Conservation (phyloP, 1,140 invertebrate species). For the Heliothis virescens region DNA sequence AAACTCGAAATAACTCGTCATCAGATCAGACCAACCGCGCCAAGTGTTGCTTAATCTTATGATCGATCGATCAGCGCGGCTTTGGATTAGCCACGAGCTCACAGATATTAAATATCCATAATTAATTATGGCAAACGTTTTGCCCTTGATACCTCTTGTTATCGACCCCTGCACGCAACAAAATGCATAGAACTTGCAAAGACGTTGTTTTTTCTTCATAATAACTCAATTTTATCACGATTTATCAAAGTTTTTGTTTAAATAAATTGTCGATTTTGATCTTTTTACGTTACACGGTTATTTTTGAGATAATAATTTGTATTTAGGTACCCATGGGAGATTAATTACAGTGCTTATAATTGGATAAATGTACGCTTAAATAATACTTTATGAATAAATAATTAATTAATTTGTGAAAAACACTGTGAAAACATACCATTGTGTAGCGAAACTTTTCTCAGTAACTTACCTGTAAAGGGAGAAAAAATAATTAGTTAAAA, state of each 20-base stretch:
- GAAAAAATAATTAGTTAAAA: background rate
- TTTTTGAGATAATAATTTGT: background rate
- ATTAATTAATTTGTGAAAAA: background rate
- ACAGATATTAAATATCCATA: slow-evolving; percentile 10
- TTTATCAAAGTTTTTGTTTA: background rate
- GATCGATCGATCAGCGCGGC: too few species aligned
- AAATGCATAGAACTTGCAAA: slow-evolving; percentile 17
- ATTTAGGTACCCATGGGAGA: too few species aligned
- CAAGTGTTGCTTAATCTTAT: too few species aligned
- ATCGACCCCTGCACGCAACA: slow-evolving; percentile 42
- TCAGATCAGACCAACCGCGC: too few species aligned
- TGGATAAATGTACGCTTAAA: too few species aligned
- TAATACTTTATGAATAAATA: too few species aligned
- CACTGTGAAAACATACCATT: slow-evolving; percentile 9
- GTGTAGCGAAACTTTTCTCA: background rate
- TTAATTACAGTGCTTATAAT: too few species aligned
- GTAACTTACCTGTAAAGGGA: slow-evolving; percentile 31
- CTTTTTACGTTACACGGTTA: background rate
- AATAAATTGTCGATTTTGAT: background rate
- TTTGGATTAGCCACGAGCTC: background rate
- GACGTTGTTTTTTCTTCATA: background rate
- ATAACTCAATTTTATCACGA: background rate
- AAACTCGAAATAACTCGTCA: too few species aligned
- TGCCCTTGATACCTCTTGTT: slow-evolving; percentile 42
- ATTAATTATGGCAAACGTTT: slow-evolving; percentile 46